Percentiles rank a stretch among this genome's conserved stretches.
These are phyloP conservation scores for Drosophila nr. perissopoda DNA, from an alignment of 2,888 invertebrate genomes.

Conservation along the genomic window DNA sequence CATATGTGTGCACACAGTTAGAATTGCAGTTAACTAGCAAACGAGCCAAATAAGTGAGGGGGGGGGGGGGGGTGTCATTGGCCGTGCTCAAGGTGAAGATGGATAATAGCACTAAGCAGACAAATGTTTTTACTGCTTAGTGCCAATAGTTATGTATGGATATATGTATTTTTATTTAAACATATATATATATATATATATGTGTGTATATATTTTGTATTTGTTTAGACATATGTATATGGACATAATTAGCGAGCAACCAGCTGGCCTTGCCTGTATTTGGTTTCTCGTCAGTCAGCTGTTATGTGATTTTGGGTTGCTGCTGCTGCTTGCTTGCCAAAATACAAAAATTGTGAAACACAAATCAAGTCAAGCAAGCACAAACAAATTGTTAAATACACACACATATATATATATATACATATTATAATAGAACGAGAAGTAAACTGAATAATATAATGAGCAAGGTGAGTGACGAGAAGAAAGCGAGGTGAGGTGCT, in stretches of 20 bases:
- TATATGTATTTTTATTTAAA: neutral
- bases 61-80: conserved; percentile 59
- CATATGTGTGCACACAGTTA: neutral
- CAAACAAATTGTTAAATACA: conserved; percentile 34
- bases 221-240: conserved; percentile 16
- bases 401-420: neutral
- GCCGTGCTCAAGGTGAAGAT: conserved; percentile 65
- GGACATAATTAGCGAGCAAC: conserved; percentile 34
- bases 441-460: conserved; percentile 2
- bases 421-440: neutral
- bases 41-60: neutral
- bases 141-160: conserved; percentile 10
- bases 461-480: neutral
- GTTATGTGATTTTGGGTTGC: conserved; percentile 67
- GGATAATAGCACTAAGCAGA: conserved; percentile 4
- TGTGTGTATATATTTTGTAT: neutral
- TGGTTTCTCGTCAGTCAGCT: conserved; percentile 69
- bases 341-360: conserved; percentile 33
- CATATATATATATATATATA: neutral
- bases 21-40: conserved; percentile 19
- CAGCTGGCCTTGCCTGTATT: conserved; percentile 73
- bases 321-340: conserved; percentile 65
- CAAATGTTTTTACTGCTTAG: no score
- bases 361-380: conserved; percentile 31
- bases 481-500: neutral